Base-by-base conservation (phyloP, 2,113 vertebrate species). In the Phyllopteryx taeniolatus region DNA sequence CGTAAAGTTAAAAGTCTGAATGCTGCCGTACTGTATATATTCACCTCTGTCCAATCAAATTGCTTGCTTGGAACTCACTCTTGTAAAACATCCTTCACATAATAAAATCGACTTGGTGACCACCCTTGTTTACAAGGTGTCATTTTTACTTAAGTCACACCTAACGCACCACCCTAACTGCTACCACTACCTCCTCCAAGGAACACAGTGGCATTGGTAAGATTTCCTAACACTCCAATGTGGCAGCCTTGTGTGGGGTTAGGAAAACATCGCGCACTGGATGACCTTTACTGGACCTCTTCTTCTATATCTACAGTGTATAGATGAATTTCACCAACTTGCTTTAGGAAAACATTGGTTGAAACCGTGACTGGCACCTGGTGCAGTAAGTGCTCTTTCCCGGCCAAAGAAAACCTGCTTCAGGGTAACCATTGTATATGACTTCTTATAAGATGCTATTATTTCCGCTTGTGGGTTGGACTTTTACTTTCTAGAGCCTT, bases 371-470 rank as follows among this genome's bases (percentile, higher is more conserved):
- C 81, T 89, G 88, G 85, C 87, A 87, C 76, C 76, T 86, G 79
- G 77, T 79, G 68, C 81, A 82, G 70, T 83, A 79, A 79, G 85
- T 84, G 73, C 79, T 85, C n/a, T 76, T 76, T 76, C 74, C 70
- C 43, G 68, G 90, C 91, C 91, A 91, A 91, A 90, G 86, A 91
- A 92, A 92, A 89, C 85, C 80, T 10, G 76, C 82, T 86, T 86
- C 83, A 84, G 82, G 80, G 81, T 82, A 85, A 85, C 87, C 83
- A 46, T 84, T 67, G 54, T 83, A 85, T 90, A 81, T 1, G 31
- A 75, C 56, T 35, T 66, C 75, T 63, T 68, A 46, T 12, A 70
- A 77, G 66, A 83, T n/a, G 68, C 73, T 69, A 61, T 79, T 71
- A 76, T n/a, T 56, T 56, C 71, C 70, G 49, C 27, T 9, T 35